Base-by-base conservation (phyloP, 1,140 invertebrate genomes). In the Phymastichus coffea region DNA sequence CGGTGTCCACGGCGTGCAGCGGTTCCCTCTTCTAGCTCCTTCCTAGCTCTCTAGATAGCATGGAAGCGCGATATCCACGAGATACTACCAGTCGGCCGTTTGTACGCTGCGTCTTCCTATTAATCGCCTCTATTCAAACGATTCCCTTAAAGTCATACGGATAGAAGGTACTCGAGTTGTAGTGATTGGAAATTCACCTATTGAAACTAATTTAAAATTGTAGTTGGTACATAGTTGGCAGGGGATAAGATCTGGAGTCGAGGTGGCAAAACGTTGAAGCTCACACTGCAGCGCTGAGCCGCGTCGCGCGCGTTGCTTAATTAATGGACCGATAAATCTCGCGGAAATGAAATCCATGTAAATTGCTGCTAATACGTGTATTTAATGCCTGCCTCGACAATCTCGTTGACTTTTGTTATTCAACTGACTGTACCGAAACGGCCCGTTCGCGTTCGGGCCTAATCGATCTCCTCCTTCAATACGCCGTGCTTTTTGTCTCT, bases 291-390 rank as follows among this genome's bases (percentile, higher is more conserved):
- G n/a, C n/a, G n/a, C n/a, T n/a, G n/a, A n/a, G n/a, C n/a, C n/a
- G 3, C 48, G 28, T 6, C 28, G 4, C 3, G 48, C 17, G 0
- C 17, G 25, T 22, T 10, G 52, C 3, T 48, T 57, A 57, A 57
- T 57, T 57, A 57, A 57, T 57, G 33, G 54, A 47, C 20, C 54
- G 44, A 57, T 57, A 49, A 57, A 48, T 57, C 44, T 48, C 25
- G 23, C 1, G 19, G 40, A 51, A 51, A 43, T 51, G 25, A 41
- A 51, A 49, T 58, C 25, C 38, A 43, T 58, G 37, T 58, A 58
- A 58, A 58, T 58, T 23, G 7, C 25, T 51, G 28, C 47, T 58
- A 58, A 58, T 58, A 41, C 26, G 25, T 19, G 28, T 51, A 17
- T 51, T 41, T 49, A 51, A 58, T 58, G 44, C 44, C n/a, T n/a